Percentiles rank a stretch among this genome's conserved stretches.
Conservation (phyloP, 2,888 invertebrate species). For the Tribolium freemani region DNA sequence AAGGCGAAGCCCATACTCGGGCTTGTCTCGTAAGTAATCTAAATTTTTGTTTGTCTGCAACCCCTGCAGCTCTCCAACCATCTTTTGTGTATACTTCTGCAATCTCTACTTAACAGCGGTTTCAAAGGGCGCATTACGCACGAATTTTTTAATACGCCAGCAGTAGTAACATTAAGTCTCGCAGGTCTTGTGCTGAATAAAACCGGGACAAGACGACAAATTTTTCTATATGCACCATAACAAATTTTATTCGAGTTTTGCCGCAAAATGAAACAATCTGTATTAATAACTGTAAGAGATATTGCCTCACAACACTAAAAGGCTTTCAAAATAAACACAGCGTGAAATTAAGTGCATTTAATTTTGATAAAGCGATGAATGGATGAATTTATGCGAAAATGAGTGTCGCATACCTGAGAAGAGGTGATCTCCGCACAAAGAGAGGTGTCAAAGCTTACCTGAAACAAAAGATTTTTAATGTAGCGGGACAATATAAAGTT, state of each 20-base stretch:
- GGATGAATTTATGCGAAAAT: slow-evolving; percentile 20
- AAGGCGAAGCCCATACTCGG: slow-evolving; percentile 48
- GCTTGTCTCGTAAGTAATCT: slow-evolving; percentile 54
- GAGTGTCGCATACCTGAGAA: slow-evolving; percentile 26
- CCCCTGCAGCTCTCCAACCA: slow-evolving; percentile 41
- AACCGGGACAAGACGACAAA: not conserved
- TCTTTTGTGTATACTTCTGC: slow-evolving; percentile 36
- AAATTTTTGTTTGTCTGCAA: slow-evolving; percentile 59
- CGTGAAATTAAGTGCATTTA: slow-evolving; percentile 35
- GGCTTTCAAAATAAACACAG: slow-evolving; percentile 18
- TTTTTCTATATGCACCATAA: too few species aligned
- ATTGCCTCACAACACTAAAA: slow-evolving; percentile 16
- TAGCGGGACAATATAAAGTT: too few species aligned
- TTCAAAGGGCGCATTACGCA: slow-evolving; percentile 34
- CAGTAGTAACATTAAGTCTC: not conserved
- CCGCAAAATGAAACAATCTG: slow-evolving; percentile 8
- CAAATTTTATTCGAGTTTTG: not conserved
- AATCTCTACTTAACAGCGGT: slow-evolving; percentile 28
- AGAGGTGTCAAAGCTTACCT: slow-evolving; percentile 26
- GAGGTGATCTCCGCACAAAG: not conserved
- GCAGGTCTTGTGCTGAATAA: not conserved
- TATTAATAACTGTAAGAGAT: slow-evolving; percentile 15
- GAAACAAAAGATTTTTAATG: slow-evolving; percentile 21
- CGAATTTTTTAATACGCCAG: slow-evolving; percentile 28
- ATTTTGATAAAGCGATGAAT: slow-evolving; percentile 27